Percentiles rank a stretch among this genome's conserved stretches.
These are phyloP conservation scores for Trichosurus vulpecula DNA, from an alignment of 2,797 vertebrate genomes.

Conservation along the genomic window DNA sequence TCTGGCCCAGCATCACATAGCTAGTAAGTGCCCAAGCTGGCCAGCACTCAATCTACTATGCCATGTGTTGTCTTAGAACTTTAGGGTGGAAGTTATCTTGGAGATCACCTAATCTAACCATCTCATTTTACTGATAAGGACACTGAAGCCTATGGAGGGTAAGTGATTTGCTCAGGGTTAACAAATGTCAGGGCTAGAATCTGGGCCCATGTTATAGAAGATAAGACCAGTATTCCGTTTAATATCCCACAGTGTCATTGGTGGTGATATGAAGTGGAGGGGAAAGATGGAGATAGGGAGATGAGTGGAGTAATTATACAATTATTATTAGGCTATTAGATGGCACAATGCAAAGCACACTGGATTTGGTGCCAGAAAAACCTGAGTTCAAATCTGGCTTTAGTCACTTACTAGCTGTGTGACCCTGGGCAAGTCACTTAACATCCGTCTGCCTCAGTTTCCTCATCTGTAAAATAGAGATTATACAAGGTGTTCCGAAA, in stretches of 20 bases:
- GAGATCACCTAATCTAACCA: background rate
- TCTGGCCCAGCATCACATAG: background rate
- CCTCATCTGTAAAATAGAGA: background rate
- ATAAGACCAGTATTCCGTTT: background rate
- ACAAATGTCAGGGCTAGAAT: background rate
- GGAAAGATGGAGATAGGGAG: background rate
- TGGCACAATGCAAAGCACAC: background rate
- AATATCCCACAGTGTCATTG: background rate
- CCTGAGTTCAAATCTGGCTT: background rate
- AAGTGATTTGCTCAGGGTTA: background rate
- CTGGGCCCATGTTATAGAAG: background rate
- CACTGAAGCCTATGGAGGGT: constrained; percentile 3
- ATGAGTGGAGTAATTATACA: background rate
- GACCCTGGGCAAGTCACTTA: background rate
- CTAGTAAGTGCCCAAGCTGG: background rate
- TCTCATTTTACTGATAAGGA: background rate
- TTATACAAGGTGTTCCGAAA: no score
- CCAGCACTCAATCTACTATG: background rate
- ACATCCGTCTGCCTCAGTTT: background rate
- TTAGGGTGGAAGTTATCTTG: background rate
- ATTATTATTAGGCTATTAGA: background rate
- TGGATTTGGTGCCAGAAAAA: background rate
- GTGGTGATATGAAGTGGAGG: background rate
- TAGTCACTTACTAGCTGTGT: background rate
- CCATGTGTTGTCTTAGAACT: background rate